Base-by-base conservation (phyloP, 2,888 invertebrate genomes). In the Sphaerophoria rueppellii region DNA sequence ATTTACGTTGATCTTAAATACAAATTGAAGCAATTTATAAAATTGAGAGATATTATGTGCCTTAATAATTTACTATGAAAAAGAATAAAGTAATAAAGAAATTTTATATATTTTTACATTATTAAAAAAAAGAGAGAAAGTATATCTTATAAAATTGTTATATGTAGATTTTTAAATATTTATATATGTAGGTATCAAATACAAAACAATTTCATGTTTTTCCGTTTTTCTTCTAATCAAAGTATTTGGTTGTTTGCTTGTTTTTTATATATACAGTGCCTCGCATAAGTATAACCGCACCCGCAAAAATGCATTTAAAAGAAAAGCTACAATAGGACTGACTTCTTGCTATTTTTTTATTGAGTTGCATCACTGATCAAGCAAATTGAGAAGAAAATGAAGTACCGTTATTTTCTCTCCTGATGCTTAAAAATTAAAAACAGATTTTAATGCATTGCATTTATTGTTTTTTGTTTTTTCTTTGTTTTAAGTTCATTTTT, bases 11-110 rank as follows among this genome's bases (percentile, higher is more conserved):
- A 83, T 83, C 75, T 75, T 24, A 83, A 83, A 78, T 79, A 79
- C 82, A 83, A 83, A 71, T 83, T 55, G 71, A 58, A 79, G 82
- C 82, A 83, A 83, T 79, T 78, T 82, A 46, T 58, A 83, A 83
- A 79, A 83, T 79, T 83, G 74, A 55, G 71, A 75, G 82, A 83
- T 83, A 83, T 79, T 79, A 83, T 83, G 82, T 83, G 82, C 82
- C 82, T 83, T 83, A 83, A 71, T 83, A 71, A 79, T 83, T 83
- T 83, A 83, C 82, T 57, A 67, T 67, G 63, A 57, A 40, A 58
- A 48, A 52, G 24, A 24, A 24, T 24, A 24, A 24, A 24, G 24
- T 24, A 24, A 24, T 24, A 24, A 24, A 24, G 24, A 79, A 55
- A 35, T 71, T 71, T 71, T n/a, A n/a, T 70, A 65, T 73, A 24